Percentiles rank a stretch among this genome's conserved stretches.
Conservation (phyloP, 2,888 invertebrate genomes). For the Linnaemya vulpina region DNA sequence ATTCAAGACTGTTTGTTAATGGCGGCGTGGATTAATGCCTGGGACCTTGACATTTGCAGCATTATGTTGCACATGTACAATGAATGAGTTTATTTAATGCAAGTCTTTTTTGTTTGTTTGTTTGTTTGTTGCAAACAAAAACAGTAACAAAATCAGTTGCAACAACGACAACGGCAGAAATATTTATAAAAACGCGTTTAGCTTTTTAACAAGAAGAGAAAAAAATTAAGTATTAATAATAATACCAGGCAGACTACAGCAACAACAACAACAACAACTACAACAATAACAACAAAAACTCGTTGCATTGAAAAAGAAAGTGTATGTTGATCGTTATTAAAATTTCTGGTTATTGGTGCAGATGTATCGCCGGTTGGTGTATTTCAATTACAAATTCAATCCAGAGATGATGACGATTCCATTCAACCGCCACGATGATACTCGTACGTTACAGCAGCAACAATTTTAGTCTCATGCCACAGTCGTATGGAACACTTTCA, state of each 20-base stretch:
- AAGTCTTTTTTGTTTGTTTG: neutral
- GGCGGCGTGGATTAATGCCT: slow-evolving; percentile 52
- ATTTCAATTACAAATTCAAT: slow-evolving; percentile 54
- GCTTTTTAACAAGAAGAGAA: neutral
- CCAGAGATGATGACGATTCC: slow-evolving; percentile 34
- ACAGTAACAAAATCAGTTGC: slow-evolving; percentile 8
- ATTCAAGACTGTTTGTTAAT: slow-evolving; percentile 41
- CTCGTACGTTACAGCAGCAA: slow-evolving; percentile 4
- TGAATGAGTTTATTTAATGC: slow-evolving; percentile 30
- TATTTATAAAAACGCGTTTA: slow-evolving; percentile 54
- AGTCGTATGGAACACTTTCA: slow-evolving; percentile 55
- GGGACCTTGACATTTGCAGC: slow-evolving; percentile 72
- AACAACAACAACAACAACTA: neutral
- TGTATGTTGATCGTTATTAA: slow-evolving; percentile 47
- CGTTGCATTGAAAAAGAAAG: slow-evolving; percentile 68
- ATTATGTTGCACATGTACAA: slow-evolving; percentile 55
- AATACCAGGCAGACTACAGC: neutral
- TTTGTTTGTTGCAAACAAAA: slow-evolving; percentile 3
- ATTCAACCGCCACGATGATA: slow-evolving; percentile 8
- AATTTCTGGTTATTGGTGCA: slow-evolving; percentile 51
- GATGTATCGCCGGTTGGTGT: slow-evolving; percentile 31
- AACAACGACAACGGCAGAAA: slow-evolving; percentile 10
- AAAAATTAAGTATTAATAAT: neutral
- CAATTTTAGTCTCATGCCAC: slow-evolving; percentile 26
- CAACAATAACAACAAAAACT: neutral